A percentile compares a stretch with the other conserved stretches of the same genome.
Conservation (phyloP, 2,113 vertebrate species). For the Polypterus bichir region DNA sequence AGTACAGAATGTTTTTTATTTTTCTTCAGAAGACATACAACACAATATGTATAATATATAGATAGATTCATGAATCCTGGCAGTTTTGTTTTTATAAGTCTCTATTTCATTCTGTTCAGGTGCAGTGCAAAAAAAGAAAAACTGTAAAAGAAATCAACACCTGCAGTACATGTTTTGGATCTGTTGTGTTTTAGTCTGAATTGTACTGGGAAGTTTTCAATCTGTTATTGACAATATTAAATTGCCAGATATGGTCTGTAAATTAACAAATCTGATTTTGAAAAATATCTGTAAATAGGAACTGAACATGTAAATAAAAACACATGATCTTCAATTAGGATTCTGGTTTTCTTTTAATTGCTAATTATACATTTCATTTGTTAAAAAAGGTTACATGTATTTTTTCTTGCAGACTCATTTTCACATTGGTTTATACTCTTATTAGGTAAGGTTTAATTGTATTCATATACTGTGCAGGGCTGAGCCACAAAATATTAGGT, state of each 20-base stretch:
- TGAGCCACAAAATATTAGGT: too few relatives aligned
- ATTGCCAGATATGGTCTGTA: conserved; percentile 27
- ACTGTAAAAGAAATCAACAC: conserved; percentile 1
- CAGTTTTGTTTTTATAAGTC: neutral
- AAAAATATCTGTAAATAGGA: conserved; percentile 58
- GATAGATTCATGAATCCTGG: neutral
- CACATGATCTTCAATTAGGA: too few relatives aligned
- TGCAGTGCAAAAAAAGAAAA: neutral
- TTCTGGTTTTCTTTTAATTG: too few relatives aligned
- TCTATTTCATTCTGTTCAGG: neutral
- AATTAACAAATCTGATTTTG: conserved; percentile 49
- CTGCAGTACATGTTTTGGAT: conserved; percentile 20
- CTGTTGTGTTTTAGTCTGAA: conserved; percentile 21
- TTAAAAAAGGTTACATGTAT: too few relatives aligned
- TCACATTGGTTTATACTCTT: too few relatives aligned
- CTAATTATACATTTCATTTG: too few relatives aligned
- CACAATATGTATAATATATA: neutral
- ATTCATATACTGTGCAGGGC: too few relatives aligned
- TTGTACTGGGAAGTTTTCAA: conserved; percentile 24
- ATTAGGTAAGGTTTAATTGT: too few relatives aligned
- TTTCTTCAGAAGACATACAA: too few relatives aligned
- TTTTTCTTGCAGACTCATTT: too few relatives aligned
- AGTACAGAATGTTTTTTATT: too few relatives aligned
- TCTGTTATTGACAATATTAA: conserved; percentile 28
- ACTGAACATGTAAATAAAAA: conserved; percentile 57